Base-by-base conservation (phyloP, 2,888 invertebrate species). In the Ophion ventricosus region DNA sequence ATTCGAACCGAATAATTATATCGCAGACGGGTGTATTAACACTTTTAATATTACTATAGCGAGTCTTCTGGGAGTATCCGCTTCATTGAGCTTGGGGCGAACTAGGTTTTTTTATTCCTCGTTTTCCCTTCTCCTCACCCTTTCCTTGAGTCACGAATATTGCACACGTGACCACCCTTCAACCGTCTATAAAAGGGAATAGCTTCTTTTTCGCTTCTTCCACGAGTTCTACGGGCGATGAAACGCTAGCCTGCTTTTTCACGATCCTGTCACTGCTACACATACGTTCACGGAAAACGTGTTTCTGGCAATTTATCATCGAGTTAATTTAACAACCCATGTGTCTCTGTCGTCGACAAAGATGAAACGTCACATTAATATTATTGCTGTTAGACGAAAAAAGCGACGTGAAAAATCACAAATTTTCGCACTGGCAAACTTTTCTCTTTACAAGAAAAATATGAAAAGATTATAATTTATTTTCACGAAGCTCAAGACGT, bases 1-100 rank as follows among this genome's bases (percentile, higher is more conserved):
- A 80, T 61, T 70, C n/a, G 61, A 69, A 20, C 25, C 40, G 40
- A 64, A 66, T 80, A 80, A 80, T 75, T 69, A 75, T 69, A 61
- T 49, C 54, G 63, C 80, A 73, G 61, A 56, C 61, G 73, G 35
- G 69, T 43, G 61, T 75, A 61, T 74, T 25, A 29, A 35, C 75
- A 63, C 49, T 11, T 80, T 63, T 69, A 56, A 17, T 69, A 61
- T 75, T 26, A 69, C 69, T 80, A 63, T 35, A 70, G 67, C 57
- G 56, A 56, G 25, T 61, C 66, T 57, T 73, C 43, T 80, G 66
- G 73, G 11, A 59, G 75, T 75, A 40, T 81, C 75, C 75, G 54
- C 54, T 66, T 25, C 14, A 17, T 29, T 40, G 69, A 78, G 73
- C 78, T 78, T 78, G 78, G 29, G n/a, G 49, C 49, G 49, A 49